Conservation (phyloP, 2,797 vertebrate species). For the Danionella dracula region DNA sequence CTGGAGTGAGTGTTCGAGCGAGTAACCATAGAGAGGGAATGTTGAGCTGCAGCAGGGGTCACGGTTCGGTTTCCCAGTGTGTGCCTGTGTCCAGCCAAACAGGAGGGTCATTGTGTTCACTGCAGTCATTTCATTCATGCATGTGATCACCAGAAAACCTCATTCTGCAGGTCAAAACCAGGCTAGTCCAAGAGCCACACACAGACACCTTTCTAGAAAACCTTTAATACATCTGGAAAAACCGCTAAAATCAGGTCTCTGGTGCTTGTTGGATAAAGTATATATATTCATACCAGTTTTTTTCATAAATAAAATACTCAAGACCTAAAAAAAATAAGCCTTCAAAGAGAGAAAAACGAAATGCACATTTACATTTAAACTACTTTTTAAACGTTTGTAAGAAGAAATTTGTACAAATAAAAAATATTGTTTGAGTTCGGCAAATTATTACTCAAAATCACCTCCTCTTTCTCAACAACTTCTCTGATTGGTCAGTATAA, state of each 20-base stretch:
- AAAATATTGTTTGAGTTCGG: too few relatives aligned
- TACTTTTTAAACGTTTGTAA: too few relatives aligned
- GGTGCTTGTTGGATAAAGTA: too few relatives aligned
- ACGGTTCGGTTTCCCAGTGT: background rate
- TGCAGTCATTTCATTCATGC: constrained; percentile 12
- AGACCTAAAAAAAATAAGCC: too few relatives aligned
- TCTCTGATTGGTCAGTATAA: too few relatives aligned
- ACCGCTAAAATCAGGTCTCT: background rate
- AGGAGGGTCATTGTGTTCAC: constrained; percentile 22
- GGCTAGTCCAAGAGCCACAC: constrained; percentile 6
- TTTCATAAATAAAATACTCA: too few relatives aligned
- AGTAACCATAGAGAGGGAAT: background rate
- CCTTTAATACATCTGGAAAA: constrained; percentile 1
- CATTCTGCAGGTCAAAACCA: constrained; percentile 2
- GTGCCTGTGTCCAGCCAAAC: constrained; percentile 1
- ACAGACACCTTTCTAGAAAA: background rate
- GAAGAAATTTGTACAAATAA: too few relatives aligned
- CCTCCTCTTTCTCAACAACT: too few relatives aligned
- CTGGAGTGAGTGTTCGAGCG: background rate
- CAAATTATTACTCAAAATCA: too few relatives aligned
- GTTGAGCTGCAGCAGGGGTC: constrained; percentile 15
- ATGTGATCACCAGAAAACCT: constrained; percentile 23
- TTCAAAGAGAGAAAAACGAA: too few relatives aligned
- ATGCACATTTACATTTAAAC: too few relatives aligned
- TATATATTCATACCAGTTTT: too few relatives aligned